Percentiles rank a stretch among this genome's conserved stretches.
These are phyloP conservation scores for Vanessa atalanta DNA, from an alignment of 1,140 invertebrate species.

Conservation along the genomic window DNA sequence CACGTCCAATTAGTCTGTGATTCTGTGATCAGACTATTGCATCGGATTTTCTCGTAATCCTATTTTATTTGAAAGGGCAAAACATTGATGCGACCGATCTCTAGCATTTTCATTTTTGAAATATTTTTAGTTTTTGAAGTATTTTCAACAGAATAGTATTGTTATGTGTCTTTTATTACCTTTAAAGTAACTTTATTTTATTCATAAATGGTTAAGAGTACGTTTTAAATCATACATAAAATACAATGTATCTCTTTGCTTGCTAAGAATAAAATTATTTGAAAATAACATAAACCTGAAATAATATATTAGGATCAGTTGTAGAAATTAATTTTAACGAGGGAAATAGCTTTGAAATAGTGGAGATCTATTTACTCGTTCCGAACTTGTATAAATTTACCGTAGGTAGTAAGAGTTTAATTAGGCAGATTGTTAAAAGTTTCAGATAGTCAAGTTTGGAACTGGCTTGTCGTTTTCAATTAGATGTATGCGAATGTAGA, in stretches of 20 bases:
- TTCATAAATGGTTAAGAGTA: too few relatives aligned
- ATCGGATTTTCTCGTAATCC: not conserved
- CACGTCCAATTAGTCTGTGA: slow-evolving; percentile 8
- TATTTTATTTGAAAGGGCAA: not conserved
- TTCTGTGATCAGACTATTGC: slow-evolving; percentile 6
- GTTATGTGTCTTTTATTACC: too few relatives aligned
- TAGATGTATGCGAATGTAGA: slow-evolving; percentile 2
- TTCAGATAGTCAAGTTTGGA: slow-evolving; percentile 19
- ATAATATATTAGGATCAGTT: not conserved
- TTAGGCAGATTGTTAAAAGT: slow-evolving; percentile 30
- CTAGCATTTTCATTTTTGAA: too few relatives aligned
- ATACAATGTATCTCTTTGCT: too few relatives aligned
- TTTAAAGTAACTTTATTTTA: too few relatives aligned
- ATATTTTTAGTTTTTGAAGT: too few relatives aligned
- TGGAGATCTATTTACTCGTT: slow-evolving; percentile 8
- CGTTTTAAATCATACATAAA: too few relatives aligned
- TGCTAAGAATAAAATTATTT: too few relatives aligned
- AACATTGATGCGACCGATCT: not conserved
- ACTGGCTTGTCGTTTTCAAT: slow-evolving; percentile 3
- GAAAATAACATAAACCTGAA: too few relatives aligned
- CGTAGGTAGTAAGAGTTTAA: slow-evolving; percentile 21
- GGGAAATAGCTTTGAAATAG: slow-evolving; percentile 1
- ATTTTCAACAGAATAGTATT: too few relatives aligned
- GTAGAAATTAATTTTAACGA: not conserved
- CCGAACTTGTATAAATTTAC: slow-evolving; percentile 1